These are phyloP conservation scores for Odontamblyopus lacepedii DNA, from an alignment of 2,797 vertebrate genomes.

Conservation along the genomic window DNA sequence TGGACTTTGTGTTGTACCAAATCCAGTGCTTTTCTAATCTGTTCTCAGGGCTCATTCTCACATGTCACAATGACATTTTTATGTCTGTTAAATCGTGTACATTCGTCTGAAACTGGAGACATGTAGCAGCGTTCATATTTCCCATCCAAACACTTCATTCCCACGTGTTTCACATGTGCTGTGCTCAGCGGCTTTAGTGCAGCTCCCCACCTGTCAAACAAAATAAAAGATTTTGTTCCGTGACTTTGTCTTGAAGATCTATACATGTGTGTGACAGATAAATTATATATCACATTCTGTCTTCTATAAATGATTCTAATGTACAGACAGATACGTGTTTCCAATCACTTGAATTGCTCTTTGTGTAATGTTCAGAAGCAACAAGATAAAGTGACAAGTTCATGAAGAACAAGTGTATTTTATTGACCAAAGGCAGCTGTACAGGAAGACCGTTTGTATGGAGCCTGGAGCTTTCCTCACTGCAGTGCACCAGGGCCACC, in stretches of 20 bases:
- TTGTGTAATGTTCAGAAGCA: not conserved
- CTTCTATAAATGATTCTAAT: no score
- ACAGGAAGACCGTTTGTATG: constrained; percentile 83
- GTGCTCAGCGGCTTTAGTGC: constrained; percentile 46
- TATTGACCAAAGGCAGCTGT: constrained; percentile 75
- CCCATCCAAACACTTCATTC: constrained; percentile 17
- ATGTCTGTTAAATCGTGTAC: constrained; percentile 9
- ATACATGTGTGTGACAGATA: no score
- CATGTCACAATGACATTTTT: constrained; percentile 43
- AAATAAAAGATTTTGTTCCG: constrained; percentile 71
- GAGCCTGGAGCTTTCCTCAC: constrained; percentile 69
- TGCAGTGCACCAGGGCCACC: constrained; percentile 42
- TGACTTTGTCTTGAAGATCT: not conserved
- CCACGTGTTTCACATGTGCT: constrained; percentile 18
- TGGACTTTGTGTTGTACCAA: constrained; percentile 56
- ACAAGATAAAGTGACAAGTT: not conserved
- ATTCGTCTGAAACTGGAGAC: constrained; percentile 15
- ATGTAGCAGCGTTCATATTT: constrained; percentile 37
- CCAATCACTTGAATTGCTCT: no score
- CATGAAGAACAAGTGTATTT: constrained; percentile 62
- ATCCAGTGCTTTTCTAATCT: constrained; percentile 46
- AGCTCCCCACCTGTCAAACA: constrained; percentile 42
- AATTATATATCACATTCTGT: no score
- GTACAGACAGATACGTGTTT: no score
- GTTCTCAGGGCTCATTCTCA: constrained; percentile 79